Conservation (phyloP, 2,797 vertebrate genomes). For the Nothura maculosa region DNA sequence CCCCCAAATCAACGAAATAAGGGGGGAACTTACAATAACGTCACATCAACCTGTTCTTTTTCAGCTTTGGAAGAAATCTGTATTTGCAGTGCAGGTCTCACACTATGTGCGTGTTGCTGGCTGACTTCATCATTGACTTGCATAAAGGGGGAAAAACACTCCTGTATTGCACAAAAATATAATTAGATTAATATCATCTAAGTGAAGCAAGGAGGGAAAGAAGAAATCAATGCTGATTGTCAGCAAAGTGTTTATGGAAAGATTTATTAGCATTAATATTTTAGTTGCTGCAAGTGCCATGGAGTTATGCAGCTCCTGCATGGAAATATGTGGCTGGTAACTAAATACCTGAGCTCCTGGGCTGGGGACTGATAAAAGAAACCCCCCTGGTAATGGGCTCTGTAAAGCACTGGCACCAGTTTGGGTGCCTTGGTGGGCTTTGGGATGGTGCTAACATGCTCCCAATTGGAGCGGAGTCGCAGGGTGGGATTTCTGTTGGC, state of each 20-base stretch:
- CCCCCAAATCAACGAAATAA: background rate
- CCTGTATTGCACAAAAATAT: background rate
- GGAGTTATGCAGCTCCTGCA: background rate
- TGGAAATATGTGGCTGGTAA: background rate
- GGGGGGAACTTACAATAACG: background rate
- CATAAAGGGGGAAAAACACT: background rate
- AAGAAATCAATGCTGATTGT: background rate
- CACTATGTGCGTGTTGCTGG: background rate
- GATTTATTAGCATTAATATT: background rate
- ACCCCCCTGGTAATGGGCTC: background rate
- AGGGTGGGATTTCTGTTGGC: background rate
- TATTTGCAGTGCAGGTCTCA: accelerated
- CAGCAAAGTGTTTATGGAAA: slow-evolving; percentile 1
- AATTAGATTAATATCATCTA: background rate
- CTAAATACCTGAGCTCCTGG: background rate
- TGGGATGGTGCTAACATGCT: background rate
- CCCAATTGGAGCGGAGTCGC: background rate
- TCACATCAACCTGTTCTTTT: background rate
- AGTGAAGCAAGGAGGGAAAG: background rate
- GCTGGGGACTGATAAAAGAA: background rate
- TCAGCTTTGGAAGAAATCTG: background rate
- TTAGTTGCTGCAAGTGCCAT: background rate
- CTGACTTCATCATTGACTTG: background rate
- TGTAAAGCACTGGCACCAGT: background rate
- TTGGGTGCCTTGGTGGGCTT: accelerated